Percentiles rank a stretch among this genome's conserved stretches.
Conservation (phyloP, 2,888 invertebrate genomes). For the Drosophila lutescens region DNA sequence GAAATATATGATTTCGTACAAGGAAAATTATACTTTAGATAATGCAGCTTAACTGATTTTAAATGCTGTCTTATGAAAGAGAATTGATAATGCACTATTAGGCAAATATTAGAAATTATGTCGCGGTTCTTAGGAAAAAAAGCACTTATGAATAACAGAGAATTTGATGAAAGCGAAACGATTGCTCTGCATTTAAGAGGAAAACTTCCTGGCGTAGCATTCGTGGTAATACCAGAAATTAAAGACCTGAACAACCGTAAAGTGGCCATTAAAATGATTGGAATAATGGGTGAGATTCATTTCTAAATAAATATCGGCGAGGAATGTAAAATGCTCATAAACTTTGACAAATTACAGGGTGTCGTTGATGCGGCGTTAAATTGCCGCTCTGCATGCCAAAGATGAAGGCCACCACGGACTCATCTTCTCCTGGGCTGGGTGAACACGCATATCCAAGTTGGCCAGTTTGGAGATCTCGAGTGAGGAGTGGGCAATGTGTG, state of each 20-base stretch:
- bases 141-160: background rate
- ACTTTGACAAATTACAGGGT: conserved; percentile 43
- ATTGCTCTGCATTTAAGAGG: conserved; percentile 15
- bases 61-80: background rate
- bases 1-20: no score
- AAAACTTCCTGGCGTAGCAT: conserved; percentile 22
- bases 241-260: conserved; percentile 7
- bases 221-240: conserved; percentile 30
- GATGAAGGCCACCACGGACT: conserved; percentile 7
- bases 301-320: conserved; percentile 26
- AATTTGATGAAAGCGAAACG: conserved; percentile 29
- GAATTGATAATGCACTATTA: background rate
- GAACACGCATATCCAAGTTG: conserved; percentile 41
- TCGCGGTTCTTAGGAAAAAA: background rate
- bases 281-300: conserved; percentile 28
- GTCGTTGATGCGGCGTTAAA: conserved; percentile 39
- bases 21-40: background rate
- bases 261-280: conserved; percentile 34
- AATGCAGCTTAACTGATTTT: background rate
- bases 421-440: conserved; percentile 2
- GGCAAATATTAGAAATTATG: background rate
- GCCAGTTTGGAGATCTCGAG: conserved; percentile 8
- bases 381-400: conserved; percentile 52
- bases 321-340: conserved; percentile 43
- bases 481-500: conserved; percentile 60